Base-by-base conservation (phyloP, 2,888 invertebrate genomes). In the Agriotes lineatus region DNA sequence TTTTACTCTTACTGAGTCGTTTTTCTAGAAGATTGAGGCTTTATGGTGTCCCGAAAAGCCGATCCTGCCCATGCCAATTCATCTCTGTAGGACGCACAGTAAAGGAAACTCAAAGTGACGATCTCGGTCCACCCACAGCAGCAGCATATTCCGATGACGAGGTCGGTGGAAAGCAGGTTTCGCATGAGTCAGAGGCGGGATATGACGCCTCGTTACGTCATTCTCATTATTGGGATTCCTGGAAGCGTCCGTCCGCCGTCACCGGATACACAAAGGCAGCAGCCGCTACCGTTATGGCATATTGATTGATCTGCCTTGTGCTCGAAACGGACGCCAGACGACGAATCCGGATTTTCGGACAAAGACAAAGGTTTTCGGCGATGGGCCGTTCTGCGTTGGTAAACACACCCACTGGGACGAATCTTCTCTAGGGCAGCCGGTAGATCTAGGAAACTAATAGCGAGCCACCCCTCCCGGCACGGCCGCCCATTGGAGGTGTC, bases 191-290 rank as follows among this genome's bases (percentile, higher is more conserved):
- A 70, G 57, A 62, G 66, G 60, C 69, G 69, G 71, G 71, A 71
- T 69, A 71, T 71, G 71, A 71, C 71, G 66, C 60, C 45, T 61
- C 60, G 58, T 69, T 69, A 69, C 69, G 69, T 69, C 71, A 71
- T 59, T 56, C 22, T 57, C 58, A 52, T 66, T 56, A 70, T 66
- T 66, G 69, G 62, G 48, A 67, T 67, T 67, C 67, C 50, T 67
- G 56, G 61, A 67, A 67, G 56, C 48, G 48, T 25, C 25, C 25
- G 7, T 25, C 25, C 63, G 18, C 30, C 44, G 35, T 33, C 54
- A 37, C 54, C 22, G 37, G 50, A 52, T 44, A 61, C 67, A 59
- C 56, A 61, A 48, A 67, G 22, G 52, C 60, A 45, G 30, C 50
- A 30, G n/a, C 20, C 48, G 54, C 42, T 54, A 66, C 60, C 60